Conservation (phyloP, 1,140 invertebrate genomes). For the Tetragonula clypearis region DNA sequence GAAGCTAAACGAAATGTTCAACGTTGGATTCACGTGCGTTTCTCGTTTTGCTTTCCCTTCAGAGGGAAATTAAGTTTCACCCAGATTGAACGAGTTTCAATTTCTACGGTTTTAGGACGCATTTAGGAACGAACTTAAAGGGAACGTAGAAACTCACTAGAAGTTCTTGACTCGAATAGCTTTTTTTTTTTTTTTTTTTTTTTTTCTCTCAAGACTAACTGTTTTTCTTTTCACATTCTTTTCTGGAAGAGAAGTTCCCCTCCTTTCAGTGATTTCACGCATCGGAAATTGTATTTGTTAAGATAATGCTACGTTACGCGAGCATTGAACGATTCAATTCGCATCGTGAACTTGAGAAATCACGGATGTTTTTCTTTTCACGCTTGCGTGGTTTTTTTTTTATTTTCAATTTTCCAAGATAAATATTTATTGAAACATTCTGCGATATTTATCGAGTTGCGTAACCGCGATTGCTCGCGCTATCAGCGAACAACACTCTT, state of each 20-base stretch:
- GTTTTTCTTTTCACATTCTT: constrained; percentile 21
- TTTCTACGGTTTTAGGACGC: no score
- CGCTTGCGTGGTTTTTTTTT: no score
- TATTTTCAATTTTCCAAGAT: no score
- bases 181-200: no score
- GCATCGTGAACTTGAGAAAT: background rate
- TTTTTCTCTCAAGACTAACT: background rate
- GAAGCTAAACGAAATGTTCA: background rate
- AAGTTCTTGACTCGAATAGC: background rate
- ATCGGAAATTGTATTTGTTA: constrained; percentile 1
- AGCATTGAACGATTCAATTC: constrained; percentile 14
- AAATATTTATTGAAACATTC: no score
- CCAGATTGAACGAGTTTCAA: background rate
- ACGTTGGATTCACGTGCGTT: background rate
- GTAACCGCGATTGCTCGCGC: no score
- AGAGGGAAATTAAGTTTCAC: background rate
- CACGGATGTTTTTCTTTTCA: no score
- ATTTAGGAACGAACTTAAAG: no score
- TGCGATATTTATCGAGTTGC: no score
- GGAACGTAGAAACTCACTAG: background rate
- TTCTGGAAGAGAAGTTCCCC: constrained; percentile 21
- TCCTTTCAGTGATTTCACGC: constrained; percentile 28
- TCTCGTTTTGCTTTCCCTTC: background rate
- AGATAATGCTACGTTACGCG: background rate
- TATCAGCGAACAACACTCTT: no score